These are phyloP conservation scores for Tridacna gigas DNA, from an alignment of 2,888 invertebrate species.

Conservation along the genomic window DNA sequence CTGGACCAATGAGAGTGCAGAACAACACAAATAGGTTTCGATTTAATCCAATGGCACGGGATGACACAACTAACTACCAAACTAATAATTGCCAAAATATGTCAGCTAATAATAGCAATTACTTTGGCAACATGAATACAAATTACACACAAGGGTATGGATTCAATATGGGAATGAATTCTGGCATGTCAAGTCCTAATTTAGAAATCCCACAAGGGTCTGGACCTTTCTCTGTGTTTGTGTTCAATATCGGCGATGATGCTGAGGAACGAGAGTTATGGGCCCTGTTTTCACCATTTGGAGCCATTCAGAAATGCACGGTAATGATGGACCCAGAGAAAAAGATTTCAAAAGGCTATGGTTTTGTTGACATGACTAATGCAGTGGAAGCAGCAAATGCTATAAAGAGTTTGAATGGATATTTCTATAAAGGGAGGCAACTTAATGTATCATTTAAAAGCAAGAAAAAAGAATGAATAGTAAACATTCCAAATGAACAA, in stretches of 20 bases:
- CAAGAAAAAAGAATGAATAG: slow-evolving; percentile 29
- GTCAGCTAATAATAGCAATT: slow-evolving; percentile 6
- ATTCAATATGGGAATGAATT: background rate
- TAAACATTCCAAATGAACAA: no score
- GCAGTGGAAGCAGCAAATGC: slow-evolving; percentile 84
- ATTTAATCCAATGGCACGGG: slow-evolving; percentile 65
- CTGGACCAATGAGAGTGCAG: slow-evolving; percentile 70
- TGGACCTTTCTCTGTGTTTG: slow-evolving; percentile 79
- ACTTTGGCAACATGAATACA: background rate
- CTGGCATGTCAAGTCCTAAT: slow-evolving; percentile 30
- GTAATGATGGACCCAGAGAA: slow-evolving; percentile 83
- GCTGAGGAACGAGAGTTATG: slow-evolving; percentile 84
- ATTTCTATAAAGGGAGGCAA: slow-evolving; percentile 81
- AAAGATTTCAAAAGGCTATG: slow-evolving; percentile 84
- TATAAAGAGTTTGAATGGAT: slow-evolving; percentile 84
- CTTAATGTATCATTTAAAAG: slow-evolving; percentile 83
- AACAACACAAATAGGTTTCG: slow-evolving; percentile 63
- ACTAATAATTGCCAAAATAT: background rate
- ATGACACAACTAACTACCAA: slow-evolving; percentile 19
- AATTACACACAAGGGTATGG: slow-evolving; percentile 9
- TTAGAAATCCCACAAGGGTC: slow-evolving; percentile 52
- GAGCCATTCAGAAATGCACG: slow-evolving; percentile 84
- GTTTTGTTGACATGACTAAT: slow-evolving; percentile 85
- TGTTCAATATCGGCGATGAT: slow-evolving; percentile 85
- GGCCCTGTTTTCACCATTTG: slow-evolving; percentile 84